Conservation (phyloP, 2,113 vertebrate species). For the Probosciger aterrimus region DNA sequence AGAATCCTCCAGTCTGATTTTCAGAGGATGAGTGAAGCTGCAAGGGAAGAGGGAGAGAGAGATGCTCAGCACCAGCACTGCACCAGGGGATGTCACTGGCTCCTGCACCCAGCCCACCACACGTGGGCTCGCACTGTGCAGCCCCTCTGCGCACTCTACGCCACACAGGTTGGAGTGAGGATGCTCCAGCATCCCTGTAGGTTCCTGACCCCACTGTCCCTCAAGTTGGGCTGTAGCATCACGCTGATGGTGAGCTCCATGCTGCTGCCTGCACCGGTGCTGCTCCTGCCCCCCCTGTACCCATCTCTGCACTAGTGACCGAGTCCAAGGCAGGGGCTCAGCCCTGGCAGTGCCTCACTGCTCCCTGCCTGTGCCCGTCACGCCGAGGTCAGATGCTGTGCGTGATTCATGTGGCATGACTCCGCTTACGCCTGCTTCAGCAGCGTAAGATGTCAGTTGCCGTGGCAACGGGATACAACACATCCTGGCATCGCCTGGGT, state of each 20-base stretch:
- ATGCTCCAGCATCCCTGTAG: neutral
- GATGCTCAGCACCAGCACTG: neutral
- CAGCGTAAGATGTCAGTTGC: constrained; percentile 66
- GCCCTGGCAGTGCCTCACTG: neutral
- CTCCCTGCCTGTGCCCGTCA: constrained; percentile 47
- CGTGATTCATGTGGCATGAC: constrained; percentile 56
- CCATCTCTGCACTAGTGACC: neutral
- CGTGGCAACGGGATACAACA: constrained; percentile 60
- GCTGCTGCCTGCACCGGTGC: fast-evolving
- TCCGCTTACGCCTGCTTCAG: constrained; percentile 59
- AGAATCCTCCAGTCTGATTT: neutral
- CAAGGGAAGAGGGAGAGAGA: neutral
- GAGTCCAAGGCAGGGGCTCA: neutral
- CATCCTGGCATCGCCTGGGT: constrained; percentile 67
- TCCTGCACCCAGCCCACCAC: neutral
- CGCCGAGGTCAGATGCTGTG: constrained; percentile 52
- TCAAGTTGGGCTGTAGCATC: neutral
- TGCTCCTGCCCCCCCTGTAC: neutral
- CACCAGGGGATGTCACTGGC: neutral
- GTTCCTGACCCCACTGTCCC: neutral
- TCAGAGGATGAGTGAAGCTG: neutral
- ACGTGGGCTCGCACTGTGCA: fast-evolving
- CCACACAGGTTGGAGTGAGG: fast-evolving
- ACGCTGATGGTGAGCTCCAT: neutral
- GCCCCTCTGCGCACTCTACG: neutral